Percentiles rank a stretch among this genome's conserved stretches.
Evolutionary conservation across 2,797 vertebrate genomes (phyloP).

Genomic region (Diplodus puntazzo): DNA sequence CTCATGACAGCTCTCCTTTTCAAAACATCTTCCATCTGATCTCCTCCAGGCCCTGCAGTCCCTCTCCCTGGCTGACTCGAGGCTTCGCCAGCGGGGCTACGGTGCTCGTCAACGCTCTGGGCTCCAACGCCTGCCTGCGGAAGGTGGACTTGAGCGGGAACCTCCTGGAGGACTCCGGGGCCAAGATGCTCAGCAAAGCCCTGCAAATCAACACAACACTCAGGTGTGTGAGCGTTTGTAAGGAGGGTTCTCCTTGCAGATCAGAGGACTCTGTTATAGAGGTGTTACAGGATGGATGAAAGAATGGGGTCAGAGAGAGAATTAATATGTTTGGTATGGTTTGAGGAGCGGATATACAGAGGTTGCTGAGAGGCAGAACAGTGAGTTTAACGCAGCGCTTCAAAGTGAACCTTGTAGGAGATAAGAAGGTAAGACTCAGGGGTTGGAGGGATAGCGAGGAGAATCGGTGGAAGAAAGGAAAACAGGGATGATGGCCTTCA

Average conservation of each 20-base stretch:
- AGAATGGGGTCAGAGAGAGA: constrained; percentile 50
- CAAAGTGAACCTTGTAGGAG: constrained; percentile 46
- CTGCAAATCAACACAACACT: constrained; percentile 90
- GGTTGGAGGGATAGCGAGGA: constrained; percentile 17
- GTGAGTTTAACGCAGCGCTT: constrained; percentile 26
- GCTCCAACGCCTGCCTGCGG: constrained; percentile 91
- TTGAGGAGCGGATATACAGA: constrained; percentile 30
- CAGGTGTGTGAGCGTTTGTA: constrained; percentile 67
- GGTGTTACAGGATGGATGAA: constrained; percentile 33
- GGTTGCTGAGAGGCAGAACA: constrained; percentile 41
- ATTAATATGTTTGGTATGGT: constrained; percentile 37
- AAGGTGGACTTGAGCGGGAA: constrained; percentile 94
- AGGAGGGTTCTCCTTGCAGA: constrained; percentile 20
- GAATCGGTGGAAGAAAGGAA: constrained; percentile 17
- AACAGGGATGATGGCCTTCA: constrained; percentile 24
- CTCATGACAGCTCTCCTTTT: background rate
- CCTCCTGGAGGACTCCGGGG: constrained; percentile 91
- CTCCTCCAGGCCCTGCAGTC: constrained; percentile 88
- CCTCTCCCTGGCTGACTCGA: constrained; percentile 90
- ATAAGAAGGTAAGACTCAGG: constrained; percentile 43
- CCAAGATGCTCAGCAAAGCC: constrained; percentile 95
- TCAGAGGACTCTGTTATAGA: background rate
- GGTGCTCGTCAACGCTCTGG: constrained; percentile 92
- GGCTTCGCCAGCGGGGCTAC: constrained; percentile 91
- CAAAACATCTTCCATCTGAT: background rate